Evolutionary conservation across 2,888 invertebrate genomes (phyloP).

Genomic region (Dysmachus trigonus): DNA sequence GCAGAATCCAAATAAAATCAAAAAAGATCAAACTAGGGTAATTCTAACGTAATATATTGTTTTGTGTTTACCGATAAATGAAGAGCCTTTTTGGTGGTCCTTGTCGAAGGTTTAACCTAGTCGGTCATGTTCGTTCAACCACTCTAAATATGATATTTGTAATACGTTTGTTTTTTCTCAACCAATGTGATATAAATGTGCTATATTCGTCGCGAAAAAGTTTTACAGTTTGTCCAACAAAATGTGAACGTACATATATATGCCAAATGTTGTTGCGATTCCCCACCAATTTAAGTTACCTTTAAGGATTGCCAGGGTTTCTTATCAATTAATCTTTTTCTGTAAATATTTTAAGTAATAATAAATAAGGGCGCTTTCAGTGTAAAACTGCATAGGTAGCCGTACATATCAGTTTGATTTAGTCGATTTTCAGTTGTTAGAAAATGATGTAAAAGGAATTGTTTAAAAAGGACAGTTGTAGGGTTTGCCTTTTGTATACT

Average conservation of each 20-base stretch:
- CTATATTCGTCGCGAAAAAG: not conserved
- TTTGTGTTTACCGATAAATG: not conserved
- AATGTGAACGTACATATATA: conserved; percentile 6
- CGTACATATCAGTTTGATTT: not conserved
- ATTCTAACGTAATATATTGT: not conserved
- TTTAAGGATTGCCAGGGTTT: not conserved
- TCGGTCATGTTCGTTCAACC: not conserved
- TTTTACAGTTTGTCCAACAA: conserved; percentile 17
- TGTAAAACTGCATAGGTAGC: not conserved
- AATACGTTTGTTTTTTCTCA: not conserved
- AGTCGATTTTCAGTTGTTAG: not conserved
- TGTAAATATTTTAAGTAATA: not conserved
- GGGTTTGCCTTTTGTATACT: not conserved
- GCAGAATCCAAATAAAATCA: not conserved
- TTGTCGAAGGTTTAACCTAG: not conserved
- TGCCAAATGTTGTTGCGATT: conserved; percentile 10
- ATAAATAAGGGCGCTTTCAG: not conserved
- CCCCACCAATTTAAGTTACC: not conserved
- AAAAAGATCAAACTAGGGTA: not conserved
- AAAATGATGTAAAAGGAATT: not conserved
- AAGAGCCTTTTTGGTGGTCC: not conserved
- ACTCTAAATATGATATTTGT: not conserved
- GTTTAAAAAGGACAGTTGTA: not conserved
- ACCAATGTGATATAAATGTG: conserved; percentile 35
- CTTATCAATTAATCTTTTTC: not conserved